Conservation (phyloP, 2,113 vertebrate genomes). For the Laticauda colubrina region DNA sequence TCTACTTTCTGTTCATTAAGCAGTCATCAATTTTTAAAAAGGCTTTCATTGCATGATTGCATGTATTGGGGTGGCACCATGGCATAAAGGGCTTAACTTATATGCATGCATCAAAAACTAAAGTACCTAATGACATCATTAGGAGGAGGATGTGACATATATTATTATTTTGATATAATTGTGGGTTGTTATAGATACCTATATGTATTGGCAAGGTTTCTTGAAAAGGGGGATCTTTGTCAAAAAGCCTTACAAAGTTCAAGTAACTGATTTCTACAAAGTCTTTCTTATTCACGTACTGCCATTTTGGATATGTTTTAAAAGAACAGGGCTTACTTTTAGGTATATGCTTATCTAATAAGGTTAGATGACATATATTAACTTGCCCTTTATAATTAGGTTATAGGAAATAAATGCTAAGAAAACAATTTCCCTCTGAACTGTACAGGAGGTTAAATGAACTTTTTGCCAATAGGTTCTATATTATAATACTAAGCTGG, state of each 20-base stretch:
- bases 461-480: background rate
- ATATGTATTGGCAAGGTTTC: no score
- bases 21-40: background rate
- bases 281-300: background rate
- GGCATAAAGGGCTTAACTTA: background rate
- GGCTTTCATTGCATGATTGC: background rate
- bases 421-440: background rate
- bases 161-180: background rate
- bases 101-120: background rate
- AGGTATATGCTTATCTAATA: background rate
- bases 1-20: background rate
- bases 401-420: background rate
- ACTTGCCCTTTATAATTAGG: background rate
- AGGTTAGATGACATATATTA: background rate
- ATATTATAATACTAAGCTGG: background rate
- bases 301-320: background rate
- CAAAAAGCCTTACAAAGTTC: background rate
- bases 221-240: background rate
- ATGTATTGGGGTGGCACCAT: background rate
- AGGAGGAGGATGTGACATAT: background rate
- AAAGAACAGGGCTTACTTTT: background rate
- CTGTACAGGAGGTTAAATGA: background rate
- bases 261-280: background rate
- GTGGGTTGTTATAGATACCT: no score
- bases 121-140: background rate